Evolutionary conservation across 2,113 vertebrate species (phyloP).

Genomic region (Crotalus horridus): DNA sequence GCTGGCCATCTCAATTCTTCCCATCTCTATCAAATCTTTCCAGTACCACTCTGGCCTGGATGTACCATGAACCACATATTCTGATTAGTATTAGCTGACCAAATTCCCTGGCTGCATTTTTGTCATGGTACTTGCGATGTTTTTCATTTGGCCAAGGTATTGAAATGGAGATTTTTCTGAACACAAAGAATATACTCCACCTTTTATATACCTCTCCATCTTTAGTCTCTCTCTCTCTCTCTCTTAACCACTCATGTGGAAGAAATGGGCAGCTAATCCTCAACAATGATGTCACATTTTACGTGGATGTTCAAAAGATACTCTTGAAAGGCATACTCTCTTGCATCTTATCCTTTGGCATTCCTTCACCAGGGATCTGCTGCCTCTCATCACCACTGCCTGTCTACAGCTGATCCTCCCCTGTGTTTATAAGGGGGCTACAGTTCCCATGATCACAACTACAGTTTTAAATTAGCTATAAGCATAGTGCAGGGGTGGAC

Average conservation of each 20-base stretch:
- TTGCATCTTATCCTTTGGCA: too few species aligned
- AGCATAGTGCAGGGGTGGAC: too few species aligned
- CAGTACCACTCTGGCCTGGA: background rate
- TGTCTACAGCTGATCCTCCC: too few species aligned
- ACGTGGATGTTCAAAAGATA: too few species aligned
- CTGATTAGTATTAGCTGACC: background rate
- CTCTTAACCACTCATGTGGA: background rate
- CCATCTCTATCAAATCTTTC: background rate
- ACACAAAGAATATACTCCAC: background rate
- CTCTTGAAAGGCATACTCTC: too few species aligned
- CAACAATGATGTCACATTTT: background rate
- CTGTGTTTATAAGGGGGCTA: too few species aligned
- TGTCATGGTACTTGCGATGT: background rate
- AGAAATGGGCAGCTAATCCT: background rate
- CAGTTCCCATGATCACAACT: too few species aligned
- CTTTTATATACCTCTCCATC: background rate
- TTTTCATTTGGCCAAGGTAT: background rate
- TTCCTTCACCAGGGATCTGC: too few species aligned
- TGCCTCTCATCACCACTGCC: too few species aligned
- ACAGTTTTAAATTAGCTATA: too few species aligned
- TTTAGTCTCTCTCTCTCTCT: background rate
- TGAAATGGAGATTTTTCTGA: background rate
- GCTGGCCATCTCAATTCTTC: background rate
- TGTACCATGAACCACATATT: background rate
- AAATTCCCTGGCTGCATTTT: background rate